phyloP scores from a whole-genome alignment of 1,140 invertebrate genomes.

The Eupristina koningsbergeri region DNA sequence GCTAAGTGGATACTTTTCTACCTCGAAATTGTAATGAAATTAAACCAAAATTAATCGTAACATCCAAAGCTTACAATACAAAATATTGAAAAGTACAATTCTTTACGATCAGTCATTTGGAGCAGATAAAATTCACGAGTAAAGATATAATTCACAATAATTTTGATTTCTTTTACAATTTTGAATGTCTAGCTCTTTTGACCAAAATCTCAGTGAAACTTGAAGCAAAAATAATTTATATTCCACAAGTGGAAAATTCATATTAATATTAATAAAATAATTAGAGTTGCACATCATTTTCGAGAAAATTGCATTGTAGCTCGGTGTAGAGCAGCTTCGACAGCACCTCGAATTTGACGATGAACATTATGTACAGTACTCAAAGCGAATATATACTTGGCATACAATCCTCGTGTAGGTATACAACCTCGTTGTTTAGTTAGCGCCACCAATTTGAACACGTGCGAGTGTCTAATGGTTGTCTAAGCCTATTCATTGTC shows the following conservation, averaged over 20 bases:
- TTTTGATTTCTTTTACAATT: too few relatives aligned
- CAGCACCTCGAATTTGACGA: not conserved
- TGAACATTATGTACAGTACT: not conserved
- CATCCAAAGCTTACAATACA: too few relatives aligned
- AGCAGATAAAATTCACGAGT: too few relatives aligned
- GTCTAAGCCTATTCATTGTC: not conserved
- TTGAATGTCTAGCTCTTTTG: too few relatives aligned
- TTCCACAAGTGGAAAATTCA: too few relatives aligned
- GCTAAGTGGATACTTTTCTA: not conserved
- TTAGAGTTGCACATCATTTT: too few relatives aligned
- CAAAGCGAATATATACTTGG: not conserved
- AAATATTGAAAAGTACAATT: too few relatives aligned
- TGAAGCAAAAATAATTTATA: too few relatives aligned
- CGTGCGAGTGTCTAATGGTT: not conserved
- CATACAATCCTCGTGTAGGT: not conserved
- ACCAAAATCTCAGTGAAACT: too few relatives aligned
- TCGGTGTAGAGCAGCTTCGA: not conserved
- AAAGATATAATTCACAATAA: too few relatives aligned
- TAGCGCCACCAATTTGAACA: not conserved
- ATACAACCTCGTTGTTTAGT: not conserved
- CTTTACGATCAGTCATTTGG: too few relatives aligned
- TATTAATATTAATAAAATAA: too few relatives aligned
- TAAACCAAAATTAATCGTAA: not conserved
- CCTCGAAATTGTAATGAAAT: not conserved
- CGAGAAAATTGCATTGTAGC: not conserved